Evolutionary conservation across 53 echinoderm and acorn worm species (phyloP), one percentile per base, ranked within the genome.

Genomic region (Luidia sarsii): DNA sequence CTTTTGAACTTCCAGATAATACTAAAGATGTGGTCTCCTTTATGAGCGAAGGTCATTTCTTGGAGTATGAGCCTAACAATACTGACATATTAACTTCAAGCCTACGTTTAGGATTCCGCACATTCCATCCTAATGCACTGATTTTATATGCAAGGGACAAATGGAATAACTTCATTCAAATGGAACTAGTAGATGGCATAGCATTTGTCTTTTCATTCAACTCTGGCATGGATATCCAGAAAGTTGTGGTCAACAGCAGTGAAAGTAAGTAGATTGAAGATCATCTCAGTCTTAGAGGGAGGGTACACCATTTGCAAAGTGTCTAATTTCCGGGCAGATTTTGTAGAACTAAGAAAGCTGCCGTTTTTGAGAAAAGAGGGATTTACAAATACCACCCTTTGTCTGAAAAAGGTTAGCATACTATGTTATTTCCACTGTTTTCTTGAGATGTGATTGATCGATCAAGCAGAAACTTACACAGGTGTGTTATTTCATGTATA

Each of bases 61-160:
- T 91, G 52, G 63, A 77, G 35, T 70, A 75, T 56, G 87, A 87
- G 39, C 77, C 87, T 50, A 15, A 56, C 9, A 70, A 64, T 53
- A 70, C 24, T 3, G 48, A 70, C 9, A 79, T 91, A 11, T 63
- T 91, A 41, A 83, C 87, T 38, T 50, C 83, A 6, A 41, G 83
- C 53, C 15, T 91, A 43, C 79, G 65, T 24, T 70, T 91, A 31
- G 83, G 87, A 21, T 91, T 91, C 80, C 87, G 91, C 19, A 91
- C 91, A 21, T 32, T 70, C 63, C 79, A 87, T 61, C 43, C 79
- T 11, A 70, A 87, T 37, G 87, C 91, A 4, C 70, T 91, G 43
- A 64, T 91, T 24, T 54, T 91, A 70, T 91, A 87, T 77, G 91
- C 91, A 20, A 30, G 83, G 16, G 91, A 91, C 48, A 55, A 83